Evolutionary conservation across 2,113 vertebrate species (phyloP).

Genomic region (Himantopus leucocephalus): DNA sequence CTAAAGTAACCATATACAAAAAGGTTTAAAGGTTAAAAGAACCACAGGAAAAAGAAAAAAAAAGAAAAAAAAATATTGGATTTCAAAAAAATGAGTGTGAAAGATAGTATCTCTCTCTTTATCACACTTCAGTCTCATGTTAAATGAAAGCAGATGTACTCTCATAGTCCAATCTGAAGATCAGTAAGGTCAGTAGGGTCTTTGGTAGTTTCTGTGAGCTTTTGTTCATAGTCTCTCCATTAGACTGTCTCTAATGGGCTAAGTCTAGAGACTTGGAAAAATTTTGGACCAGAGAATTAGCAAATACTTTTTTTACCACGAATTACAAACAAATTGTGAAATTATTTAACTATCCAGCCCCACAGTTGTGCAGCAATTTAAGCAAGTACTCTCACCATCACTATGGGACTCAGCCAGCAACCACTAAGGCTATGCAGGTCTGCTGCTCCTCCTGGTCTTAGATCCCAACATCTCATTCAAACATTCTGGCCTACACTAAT

Average conservation of each 20-base stretch:
- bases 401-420: background rate
- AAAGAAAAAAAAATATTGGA: background rate
- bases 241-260: background rate
- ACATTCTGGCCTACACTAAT: background rate
- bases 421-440: background rate
- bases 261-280: background rate
- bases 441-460: background rate
- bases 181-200: background rate
- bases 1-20: background rate
- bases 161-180: background rate
- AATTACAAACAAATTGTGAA: background rate
- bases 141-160: slow-evolving; percentile 42
- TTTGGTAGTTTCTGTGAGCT: background rate
- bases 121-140: background rate
- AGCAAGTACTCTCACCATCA: background rate
- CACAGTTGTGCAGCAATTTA: background rate
- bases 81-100: background rate
- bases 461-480: background rate
- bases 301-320: background rate
- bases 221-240: background rate
- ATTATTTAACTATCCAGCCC: background rate
- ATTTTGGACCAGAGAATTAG: background rate
- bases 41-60: no score
- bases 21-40: background rate
- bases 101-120: background rate